Evolutionary conservation across 2,888 invertebrate genomes (phyloP), one percentile per base, ranked within the genome.

Genomic region (Cacoxenus indagator): DNA sequence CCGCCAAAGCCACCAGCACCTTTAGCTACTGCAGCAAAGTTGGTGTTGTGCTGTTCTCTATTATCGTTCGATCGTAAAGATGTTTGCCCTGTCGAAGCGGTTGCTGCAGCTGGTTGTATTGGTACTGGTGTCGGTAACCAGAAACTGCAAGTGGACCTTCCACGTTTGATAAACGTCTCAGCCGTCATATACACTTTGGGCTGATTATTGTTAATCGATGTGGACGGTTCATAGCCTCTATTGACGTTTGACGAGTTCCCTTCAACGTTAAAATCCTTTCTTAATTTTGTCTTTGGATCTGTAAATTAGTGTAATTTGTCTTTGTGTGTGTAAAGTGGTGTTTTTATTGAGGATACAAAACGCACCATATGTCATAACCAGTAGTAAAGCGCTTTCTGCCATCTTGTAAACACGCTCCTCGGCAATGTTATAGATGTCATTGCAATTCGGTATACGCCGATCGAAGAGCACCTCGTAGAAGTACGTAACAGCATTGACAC

Each of bases 391-490:
- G 3, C 80, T 78, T 68, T 91, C 91, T 1, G 88, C 86, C 85
- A 91, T 88, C 72, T 90, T 91, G 82, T 78, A 85, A 48, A 85
- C 79, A 1, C 85, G 80, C 29, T 84, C 86, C 3, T 76, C 70
- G 17, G 84, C 88, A 65, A 86, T 79, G 59, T 84, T 87, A 64
- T 86, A 83, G 19, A 87, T 83, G 19, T 84, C 78, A 37, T 80
- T 80, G 29, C 85, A 95, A 19, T 93, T 94, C 14, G 91, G 87
- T 86, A 97, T 95, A 26, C 91, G 87, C 72, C 91, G 89, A 82
- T 97, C 97, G 84, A 96, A 96, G 68, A 97, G 87, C 24, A 97
- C 91, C 75, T 96, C 95, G 83, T 93, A 95, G 67, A 93, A 89
- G 0, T 89, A 89, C 48, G 92, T 92, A 0, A 89, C 72, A 85